These are phyloP conservation scores for Platycnemis pennipes DNA, from an alignment of 2,888 invertebrate species.

Conservation along the genomic window DNA sequence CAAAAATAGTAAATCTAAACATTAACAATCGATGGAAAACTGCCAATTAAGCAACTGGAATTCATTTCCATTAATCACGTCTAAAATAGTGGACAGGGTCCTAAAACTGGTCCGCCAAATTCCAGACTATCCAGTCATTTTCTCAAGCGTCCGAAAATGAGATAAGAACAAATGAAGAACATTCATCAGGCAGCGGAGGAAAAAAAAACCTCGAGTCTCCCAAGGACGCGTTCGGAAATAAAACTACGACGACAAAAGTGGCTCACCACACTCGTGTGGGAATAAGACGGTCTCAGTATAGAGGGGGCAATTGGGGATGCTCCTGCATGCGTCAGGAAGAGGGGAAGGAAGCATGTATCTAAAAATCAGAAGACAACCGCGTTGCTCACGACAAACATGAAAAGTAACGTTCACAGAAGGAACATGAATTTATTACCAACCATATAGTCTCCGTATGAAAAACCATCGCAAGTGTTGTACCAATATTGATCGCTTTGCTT, in stretches of 20 bases:
- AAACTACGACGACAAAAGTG: not conserved
- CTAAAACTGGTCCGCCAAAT: not conserved
- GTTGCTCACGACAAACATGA: not conserved
- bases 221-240: slow-evolving; percentile 22
- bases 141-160: slow-evolving; percentile 5
- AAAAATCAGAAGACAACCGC: no score
- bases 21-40: not conserved
- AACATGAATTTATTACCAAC: no score
- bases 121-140: not conserved
- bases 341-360: not conserved
- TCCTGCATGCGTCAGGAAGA: no score
- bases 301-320: not conserved
- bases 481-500: no score
- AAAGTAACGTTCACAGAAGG: slow-evolving; percentile 6
- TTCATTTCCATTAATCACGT: not conserved
- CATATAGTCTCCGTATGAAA: no score
- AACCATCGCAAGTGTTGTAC: no score
- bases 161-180: slow-evolving; percentile 55
- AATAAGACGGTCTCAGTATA: not conserved
- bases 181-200: slow-evolving; percentile 8
- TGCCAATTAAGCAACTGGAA: not conserved
- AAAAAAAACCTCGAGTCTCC: not conserved
- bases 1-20: not conserved
- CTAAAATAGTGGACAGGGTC: not conserved
- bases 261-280: not conserved